phyloP scores from a whole-genome alignment of 1,140 invertebrate genomes.

The Bombus terrestris region DNA sequence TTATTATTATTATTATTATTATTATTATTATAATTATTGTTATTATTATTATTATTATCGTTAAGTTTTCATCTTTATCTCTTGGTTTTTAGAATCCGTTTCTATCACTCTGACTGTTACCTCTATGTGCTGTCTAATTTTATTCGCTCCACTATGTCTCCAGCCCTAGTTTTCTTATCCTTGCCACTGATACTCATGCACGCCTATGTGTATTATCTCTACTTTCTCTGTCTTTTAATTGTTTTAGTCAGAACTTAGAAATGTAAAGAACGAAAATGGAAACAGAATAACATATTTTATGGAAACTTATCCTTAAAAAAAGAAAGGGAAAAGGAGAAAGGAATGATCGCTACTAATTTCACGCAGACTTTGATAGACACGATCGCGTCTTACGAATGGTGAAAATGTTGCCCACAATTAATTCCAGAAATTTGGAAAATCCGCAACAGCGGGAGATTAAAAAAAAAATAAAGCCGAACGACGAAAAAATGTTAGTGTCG shows the following conservation, averaged over 20 bases:
- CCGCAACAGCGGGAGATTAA: not conserved
- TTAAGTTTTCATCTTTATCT: not conserved
- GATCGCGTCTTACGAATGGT: conserved; percentile 18
- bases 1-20: too few species aligned
- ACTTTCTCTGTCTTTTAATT: not conserved
- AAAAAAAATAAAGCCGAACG: not conserved
- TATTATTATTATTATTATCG: not conserved
- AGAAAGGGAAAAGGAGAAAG: not conserved
- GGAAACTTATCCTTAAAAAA: not conserved
- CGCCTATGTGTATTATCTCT: not conserved
- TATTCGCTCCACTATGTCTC: not conserved
- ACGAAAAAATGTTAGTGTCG: not conserved
- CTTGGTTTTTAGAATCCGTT: too few species aligned
- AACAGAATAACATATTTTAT: not conserved
- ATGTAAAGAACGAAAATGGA: conserved; percentile 37
- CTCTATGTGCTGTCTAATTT: not conserved
- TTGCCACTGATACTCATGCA: not conserved
- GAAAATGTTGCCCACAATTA: not conserved
- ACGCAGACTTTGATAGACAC: conserved; percentile 40
- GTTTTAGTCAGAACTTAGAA: conserved; percentile 21
- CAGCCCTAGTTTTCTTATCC: not conserved
- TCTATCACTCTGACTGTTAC: not conserved
- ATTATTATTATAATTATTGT: too few species aligned
- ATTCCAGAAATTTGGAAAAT: not conserved
- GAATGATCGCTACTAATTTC: conserved; percentile 36